Conservation (phyloP, 2,797 vertebrate genomes). For the Mormyrus hasselquistii region DNA sequence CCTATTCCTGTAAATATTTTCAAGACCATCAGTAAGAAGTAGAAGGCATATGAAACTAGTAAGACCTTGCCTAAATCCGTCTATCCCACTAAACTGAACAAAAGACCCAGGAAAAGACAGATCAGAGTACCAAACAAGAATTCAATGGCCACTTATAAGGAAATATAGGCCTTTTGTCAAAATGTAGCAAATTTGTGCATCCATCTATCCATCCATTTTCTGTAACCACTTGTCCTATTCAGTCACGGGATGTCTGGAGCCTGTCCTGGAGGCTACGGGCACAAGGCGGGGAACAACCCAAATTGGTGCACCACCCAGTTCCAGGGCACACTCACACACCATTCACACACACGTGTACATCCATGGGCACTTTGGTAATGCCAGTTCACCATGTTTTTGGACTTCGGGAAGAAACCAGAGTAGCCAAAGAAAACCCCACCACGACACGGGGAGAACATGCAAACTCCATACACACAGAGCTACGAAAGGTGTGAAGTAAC, state of each 20-base stretch:
- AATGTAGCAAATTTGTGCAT: background rate
- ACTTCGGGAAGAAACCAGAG: background rate
- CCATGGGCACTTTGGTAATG: background rate
- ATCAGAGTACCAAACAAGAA: background rate
- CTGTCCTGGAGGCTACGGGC: background rate
- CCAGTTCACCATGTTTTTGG: background rate
- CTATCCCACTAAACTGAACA: background rate
- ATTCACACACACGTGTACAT: background rate
- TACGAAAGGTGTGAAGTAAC: background rate
- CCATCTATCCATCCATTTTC: background rate
- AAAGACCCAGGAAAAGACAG: background rate
- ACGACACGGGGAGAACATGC: background rate
- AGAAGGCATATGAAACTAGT: background rate
- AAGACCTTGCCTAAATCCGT: background rate
- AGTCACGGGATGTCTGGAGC: background rate
- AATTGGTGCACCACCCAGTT: no score
- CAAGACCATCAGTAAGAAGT: background rate
- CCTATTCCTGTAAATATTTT: background rate
- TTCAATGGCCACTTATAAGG: background rate
- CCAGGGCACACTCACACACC: background rate
- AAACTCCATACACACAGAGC: background rate
- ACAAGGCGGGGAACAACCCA: background rate
- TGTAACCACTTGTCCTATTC: background rate
- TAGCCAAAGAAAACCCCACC: background rate
- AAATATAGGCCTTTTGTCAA: background rate